Evolutionary conservation across 2,113 vertebrate genomes (phyloP), one percentile per base, ranked within the genome.

Genomic region (Gadus chalcogrammus): DNA sequence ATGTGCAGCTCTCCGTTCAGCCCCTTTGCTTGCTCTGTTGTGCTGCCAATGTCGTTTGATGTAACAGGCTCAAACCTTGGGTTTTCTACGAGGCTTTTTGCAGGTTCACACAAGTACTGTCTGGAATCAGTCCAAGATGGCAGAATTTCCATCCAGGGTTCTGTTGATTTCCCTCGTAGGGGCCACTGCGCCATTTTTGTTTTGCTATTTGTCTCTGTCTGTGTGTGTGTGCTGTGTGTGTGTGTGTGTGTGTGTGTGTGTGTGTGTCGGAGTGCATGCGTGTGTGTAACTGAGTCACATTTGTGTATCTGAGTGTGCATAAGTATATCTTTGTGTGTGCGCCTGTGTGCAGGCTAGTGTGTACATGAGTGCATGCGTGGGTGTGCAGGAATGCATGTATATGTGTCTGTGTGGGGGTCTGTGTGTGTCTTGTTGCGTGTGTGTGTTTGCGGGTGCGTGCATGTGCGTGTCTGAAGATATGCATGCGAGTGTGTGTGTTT

Each of bases 181-280:
- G 42, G 70, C 55, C 35, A 4, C 31, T 35, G 31, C 31, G 69
- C 18, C 16, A 52, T 42, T 65, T 53, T 28, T 59, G 74, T 75
- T 78, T 72, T 61, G 42, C 27, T 79, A 69, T 70, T 65, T 48
- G 65, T 65, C 74, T 73, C 68, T 5, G 77, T 52, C 60, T 65
- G 75, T 73, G 61, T 70, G 42, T 27, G 63, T 72, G 24, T 64
- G 17, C 20, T 67, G 5, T 69, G 72, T 83, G 83, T 53, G 42
- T 72, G 66, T 71, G 83, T 56, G 62, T 73, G 55, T 48, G 70
- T 60, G n/a, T n/a, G 1, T 42, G 20, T 71, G 72, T 71, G 83
- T 56, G 62, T 73, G 55, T 48, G 70, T 60, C 61, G 68, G 61
- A 27, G 73, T 72, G 65, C 69, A 65, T 61, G 68, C 11, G 38